Conservation (phyloP, 2,888 invertebrate genomes). For the Caenorhabditis sinica region DNA sequence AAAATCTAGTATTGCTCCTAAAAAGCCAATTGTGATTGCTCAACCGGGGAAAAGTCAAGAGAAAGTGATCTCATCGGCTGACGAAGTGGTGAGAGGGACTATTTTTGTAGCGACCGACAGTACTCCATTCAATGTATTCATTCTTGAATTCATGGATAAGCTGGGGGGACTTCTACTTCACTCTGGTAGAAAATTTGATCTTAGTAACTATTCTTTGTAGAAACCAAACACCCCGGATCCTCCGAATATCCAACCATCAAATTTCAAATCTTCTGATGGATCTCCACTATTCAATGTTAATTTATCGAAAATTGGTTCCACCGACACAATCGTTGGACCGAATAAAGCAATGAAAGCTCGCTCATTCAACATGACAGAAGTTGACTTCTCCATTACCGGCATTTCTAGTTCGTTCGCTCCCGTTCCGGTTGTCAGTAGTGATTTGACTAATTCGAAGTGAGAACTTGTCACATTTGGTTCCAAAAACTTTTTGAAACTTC, state of each 20-base stretch:
- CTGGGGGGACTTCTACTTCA: too few relatives aligned
- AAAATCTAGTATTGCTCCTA: neutral
- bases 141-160: neutral
- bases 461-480: neutral
- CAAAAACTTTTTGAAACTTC: neutral
- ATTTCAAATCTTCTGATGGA: slow-evolving; percentile 6
- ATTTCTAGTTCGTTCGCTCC: slow-evolving; percentile 62
- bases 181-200: neutral
- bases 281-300: slow-evolving; percentile 42
- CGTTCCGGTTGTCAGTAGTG: slow-evolving; percentile 31
- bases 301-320: slow-evolving; percentile 47
- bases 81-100: neutral
- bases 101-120: slow-evolving; percentile 4
- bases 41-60: slow-evolving; percentile 4
- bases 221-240: slow-evolving; percentile 2
- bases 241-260: slow-evolving; percentile 16
- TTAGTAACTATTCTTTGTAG: neutral
- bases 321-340: slow-evolving; percentile 59
- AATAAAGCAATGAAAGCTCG: slow-evolving; percentile 41
- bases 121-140: neutral
- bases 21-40: slow-evolving; percentile 7
- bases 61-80: neutral
- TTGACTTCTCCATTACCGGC: slow-evolving; percentile 55
- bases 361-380: slow-evolving; percentile 64
- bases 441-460: slow-evolving; percentile 36